Evolutionary conservation across 2,113 vertebrate species (phyloP), one percentile per base, ranked within the genome.

Genomic region (Actinemys pallida): DNA sequence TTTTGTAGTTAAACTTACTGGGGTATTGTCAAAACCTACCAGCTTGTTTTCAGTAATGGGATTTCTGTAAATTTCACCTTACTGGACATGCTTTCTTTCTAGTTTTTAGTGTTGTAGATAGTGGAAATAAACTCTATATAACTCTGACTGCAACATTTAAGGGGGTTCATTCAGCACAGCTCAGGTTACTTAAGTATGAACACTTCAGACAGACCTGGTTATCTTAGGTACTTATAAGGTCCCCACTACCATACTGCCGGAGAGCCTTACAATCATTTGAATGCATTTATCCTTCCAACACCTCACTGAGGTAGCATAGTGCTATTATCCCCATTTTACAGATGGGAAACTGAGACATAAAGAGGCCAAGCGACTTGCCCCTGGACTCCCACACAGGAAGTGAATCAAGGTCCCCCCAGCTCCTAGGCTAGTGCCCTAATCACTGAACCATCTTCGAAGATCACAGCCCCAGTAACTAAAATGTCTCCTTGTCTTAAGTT

Each of bases 361-460:
- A 12, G 20, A 3, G 39, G 35, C 82, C 49, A 50, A 54, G 17
- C 31, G 3, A 20, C 81, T 59, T 82, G 9, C 20, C 11, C 47
- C 9, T 29, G 8, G 1, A 3, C 56, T 14, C 7, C 62, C 31
- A 69, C 7, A 9, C 31, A n/a, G 25, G 49, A 42, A 29, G 11
- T 72, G 17, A 85, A 25, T 12, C 5, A 22, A 35, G 3, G 20
- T 59, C 3, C 0, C 17, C 16, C 42, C 45, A 49, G n/a, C 45
- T 42, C 17, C 79, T 59, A 85, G 6, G 11, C 54, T 81, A 59
- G 20, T 87, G 10, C 39, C 12, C 0, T 62, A n/a, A 56, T 0
- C 2, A 47, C 0, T 1, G 25, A 53, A 52, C 59, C 8, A 2
- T 0, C 2, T 6, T 69, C 6, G 14, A 69, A 35, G 31, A n/a